Base-by-base conservation (phyloP, 2,113 vertebrate genomes). In the Cryptomyrus ogoouensis region DNA sequence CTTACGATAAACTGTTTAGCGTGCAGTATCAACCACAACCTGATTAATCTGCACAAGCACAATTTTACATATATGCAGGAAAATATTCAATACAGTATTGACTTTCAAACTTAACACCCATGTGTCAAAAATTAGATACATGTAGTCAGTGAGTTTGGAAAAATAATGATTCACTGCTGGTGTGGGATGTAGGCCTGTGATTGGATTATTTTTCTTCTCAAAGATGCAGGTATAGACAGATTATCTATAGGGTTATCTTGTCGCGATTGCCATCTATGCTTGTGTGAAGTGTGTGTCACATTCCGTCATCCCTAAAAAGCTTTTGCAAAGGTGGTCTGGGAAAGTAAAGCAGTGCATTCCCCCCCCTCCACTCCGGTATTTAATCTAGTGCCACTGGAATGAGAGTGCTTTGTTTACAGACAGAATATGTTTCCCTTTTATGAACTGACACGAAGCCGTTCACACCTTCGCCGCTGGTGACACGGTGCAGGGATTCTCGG, bases 381-480 rank as follows among this genome's bases (percentile, higher is more conserved):
- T 87, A 35, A 53, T 35, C 24, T 19, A 35, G 31, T 53, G n/a
- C 27, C 35, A 50, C 46, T 35, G 50, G 85, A 39, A 87, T 53
- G 85, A 56, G 85, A 53, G 12, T 8, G n/a, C 50, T 87, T 53
- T 87, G 85, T 87, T 87, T 87, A 87, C 85, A 56, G 49, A 84
- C 13, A 53, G 85, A 87, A 52, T 35, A 87, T 35, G 85, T 87
- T 85, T 87, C 85, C 85, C 85, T 87, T 87, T 87, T 87, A 87
- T 87, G 85, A 87, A 56, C 50, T 87, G 49, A 53, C 53, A 87
- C 7, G 31, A 42, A 10, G 85, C n/a, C 6, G 49, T 53, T 87
- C 85, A 53, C 47, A 53, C 47, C 12, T 87, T 53, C 19, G 17
- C 39, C 3, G 15, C 49, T 35, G 49, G n/a, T 35, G 87, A 88